Conservation (phyloP, 2,113 vertebrate genomes). For the Chaetops frenatus region DNA sequence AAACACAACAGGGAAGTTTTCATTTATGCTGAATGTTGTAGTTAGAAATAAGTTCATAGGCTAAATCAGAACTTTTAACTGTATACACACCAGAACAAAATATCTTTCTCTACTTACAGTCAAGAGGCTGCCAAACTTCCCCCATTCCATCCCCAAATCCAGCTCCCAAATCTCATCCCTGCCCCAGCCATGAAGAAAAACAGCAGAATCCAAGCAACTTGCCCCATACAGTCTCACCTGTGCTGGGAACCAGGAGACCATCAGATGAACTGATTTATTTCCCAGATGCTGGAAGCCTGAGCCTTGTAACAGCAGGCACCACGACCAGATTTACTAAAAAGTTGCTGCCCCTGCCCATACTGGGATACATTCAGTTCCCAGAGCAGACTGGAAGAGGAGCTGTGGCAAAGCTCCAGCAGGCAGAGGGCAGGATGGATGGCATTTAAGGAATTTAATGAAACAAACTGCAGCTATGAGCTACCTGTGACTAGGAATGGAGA, state of each 20-base stretch:
- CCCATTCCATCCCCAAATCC: not conserved
- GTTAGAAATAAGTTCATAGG: not conserved
- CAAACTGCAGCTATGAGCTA: not conserved
- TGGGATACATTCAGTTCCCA: not conserved
- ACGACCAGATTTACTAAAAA: not conserved
- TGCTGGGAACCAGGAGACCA: not conserved
- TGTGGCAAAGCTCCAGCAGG: rapidly evolving
- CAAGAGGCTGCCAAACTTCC: not conserved
- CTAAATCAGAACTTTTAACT: not conserved
- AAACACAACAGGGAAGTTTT: not conserved
- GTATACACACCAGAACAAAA: not conserved
- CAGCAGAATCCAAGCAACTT: not conserved
- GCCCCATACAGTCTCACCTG: rapidly evolving
- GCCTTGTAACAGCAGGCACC: not conserved
- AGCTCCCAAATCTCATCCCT: not conserved
- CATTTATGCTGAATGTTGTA: not conserved
- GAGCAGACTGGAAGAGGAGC: not conserved
- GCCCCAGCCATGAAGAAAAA: not conserved
- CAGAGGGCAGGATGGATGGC: not conserved
- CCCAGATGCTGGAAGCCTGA: not conserved
- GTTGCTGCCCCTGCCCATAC: too few relatives aligned
- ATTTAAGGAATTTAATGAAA: not conserved
- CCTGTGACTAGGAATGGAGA: not conserved
- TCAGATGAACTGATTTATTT: not conserved
- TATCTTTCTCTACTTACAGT: not conserved